Percentiles rank a stretch among this genome's conserved stretches.
Conservation (phyloP, 2,888 invertebrate genomes). For the Helleia helle region DNA sequence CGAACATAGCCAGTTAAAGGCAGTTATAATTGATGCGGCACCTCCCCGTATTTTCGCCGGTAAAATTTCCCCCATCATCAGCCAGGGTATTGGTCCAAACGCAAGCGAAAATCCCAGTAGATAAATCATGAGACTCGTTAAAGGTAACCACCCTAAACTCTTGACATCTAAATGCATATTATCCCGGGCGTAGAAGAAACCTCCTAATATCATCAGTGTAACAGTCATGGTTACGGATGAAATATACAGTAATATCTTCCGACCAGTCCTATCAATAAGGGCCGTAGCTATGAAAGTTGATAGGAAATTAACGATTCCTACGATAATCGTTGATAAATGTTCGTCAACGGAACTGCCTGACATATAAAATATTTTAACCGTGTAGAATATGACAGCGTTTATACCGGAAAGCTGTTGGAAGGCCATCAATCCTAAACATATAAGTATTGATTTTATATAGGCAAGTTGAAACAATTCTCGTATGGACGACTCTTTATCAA, state of each 20-base stretch:
- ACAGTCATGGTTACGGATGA: constrained; percentile 86
- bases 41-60: constrained; percentile 91
- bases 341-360: constrained; percentile 87
- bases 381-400: constrained; percentile 97
- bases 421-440: constrained; percentile 91
- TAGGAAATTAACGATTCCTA: constrained; percentile 92
- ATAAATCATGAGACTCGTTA: constrained; percentile 86
- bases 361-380: constrained; percentile 88
- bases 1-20: constrained; percentile 94
- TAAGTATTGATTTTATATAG: constrained; percentile 85
- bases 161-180: constrained; percentile 62
- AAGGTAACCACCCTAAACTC: constrained; percentile 83
- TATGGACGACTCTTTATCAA: constrained; percentile 75
- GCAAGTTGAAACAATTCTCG: constrained; percentile 80
- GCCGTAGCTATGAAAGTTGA: constrained; percentile 90
- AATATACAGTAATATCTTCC: constrained; percentile 89
- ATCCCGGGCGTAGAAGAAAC: constrained; percentile 81
- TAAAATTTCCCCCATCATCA: constrained; percentile 95
- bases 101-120: constrained; percentile 91
- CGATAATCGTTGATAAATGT: constrained; percentile 87
- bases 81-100: constrained; percentile 88
- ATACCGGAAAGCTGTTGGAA: constrained; percentile 97
- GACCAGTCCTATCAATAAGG: constrained; percentile 90
- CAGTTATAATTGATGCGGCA: constrained; percentile 91
- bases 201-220: constrained; percentile 81